phyloP scores from a whole-genome alignment of 1,140 invertebrate species.

The Drosophila malerkotliana region DNA sequence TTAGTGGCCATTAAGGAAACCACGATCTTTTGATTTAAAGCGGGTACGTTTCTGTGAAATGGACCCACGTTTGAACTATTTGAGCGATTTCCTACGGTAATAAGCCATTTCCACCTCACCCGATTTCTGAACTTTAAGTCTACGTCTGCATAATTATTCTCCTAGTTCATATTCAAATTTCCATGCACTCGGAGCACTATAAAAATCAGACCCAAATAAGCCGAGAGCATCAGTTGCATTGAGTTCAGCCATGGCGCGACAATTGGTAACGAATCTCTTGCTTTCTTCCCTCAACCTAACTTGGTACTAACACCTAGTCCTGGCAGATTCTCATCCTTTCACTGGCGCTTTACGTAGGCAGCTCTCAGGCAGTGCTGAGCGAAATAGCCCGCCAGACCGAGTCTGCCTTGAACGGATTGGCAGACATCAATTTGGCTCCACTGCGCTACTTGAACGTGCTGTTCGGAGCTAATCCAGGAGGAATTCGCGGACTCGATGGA shows the following conservation, averaged over 20 bases:
- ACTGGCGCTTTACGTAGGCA: conserved; percentile 26
- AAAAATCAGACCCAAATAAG: conserved; percentile 26
- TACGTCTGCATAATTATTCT: conserved; percentile 13
- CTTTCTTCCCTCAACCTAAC: neutral
- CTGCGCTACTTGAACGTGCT: conserved; percentile 29
- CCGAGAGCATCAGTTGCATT: conserved; percentile 23
- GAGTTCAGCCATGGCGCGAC: conserved; percentile 17
- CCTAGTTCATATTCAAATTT: conserved; percentile 40
- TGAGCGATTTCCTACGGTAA: conserved; percentile 10
- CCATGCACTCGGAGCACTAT: conserved; percentile 17
- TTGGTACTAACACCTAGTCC: neutral
- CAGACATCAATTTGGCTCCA: conserved; percentile 28
- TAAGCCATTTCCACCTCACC: neutral
- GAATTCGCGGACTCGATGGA: conserved; percentile 13
- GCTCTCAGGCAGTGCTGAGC: conserved; percentile 22
- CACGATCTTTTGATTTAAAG: too few species aligned
- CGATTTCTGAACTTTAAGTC: conserved; percentile 21
- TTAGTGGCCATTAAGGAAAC: too few species aligned
- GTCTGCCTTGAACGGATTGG: conserved; percentile 19
- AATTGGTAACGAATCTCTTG: conserved; percentile 21
- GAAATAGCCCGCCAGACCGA: conserved; percentile 21
- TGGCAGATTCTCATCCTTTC: conserved; percentile 34
- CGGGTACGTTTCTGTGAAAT: neutral
- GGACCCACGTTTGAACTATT: neutral
- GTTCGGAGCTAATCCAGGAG: conserved; percentile 15